Evolutionary conservation across 2,797 vertebrate species (phyloP), one percentile per base, ranked within the genome.

Genomic region (Brachymystax lenok): DNA sequence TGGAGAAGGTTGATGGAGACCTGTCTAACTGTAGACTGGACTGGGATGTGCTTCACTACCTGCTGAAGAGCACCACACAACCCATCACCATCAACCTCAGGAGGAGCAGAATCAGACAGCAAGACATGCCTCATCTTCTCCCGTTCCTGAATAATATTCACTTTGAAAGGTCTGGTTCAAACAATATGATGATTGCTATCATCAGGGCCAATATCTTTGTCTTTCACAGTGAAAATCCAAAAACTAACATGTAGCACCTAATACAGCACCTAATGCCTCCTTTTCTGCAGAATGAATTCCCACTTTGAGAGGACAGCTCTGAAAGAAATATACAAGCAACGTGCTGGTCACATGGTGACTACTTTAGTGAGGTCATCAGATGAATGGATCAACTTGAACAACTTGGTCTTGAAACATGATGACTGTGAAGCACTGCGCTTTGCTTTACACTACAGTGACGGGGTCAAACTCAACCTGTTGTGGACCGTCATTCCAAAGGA

Each of bases 401-500:
- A 69, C 52, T 64, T 71, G 74, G 69, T 73, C 10, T 7, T 86
- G 78, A 76, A 80, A 69, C 64, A 19, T 17, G 69, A 40, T 1
- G 84, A 86, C 74, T 86, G 74, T 40, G 77, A 75, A 50, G 78
- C 82, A 2, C 69, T 86, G 51, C 77, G 78, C 24, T 83, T 83
- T 67, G 78, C 80, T 21, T 74, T 86, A 56, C 71, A 69, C 54
- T 81, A 86, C 73, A 78, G 80, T 63, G 80, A 80, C 59, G 76
- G 70, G 1, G 73, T 86, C 33, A 82, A 68, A 30, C 78, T 86
- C 51, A 77, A 78, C 72, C 74, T 86, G 16, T 1, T 72, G 14
- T 76, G 75, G 69, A 30, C 84, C 56, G 24, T 54, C 59, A 50
- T 86, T 27, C 76, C 84, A 28, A 24, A 63, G 52, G 77, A 63